phyloP scores from a whole-genome alignment of 2,113 vertebrate species.

The Phoxinus phoxinus region DNA sequence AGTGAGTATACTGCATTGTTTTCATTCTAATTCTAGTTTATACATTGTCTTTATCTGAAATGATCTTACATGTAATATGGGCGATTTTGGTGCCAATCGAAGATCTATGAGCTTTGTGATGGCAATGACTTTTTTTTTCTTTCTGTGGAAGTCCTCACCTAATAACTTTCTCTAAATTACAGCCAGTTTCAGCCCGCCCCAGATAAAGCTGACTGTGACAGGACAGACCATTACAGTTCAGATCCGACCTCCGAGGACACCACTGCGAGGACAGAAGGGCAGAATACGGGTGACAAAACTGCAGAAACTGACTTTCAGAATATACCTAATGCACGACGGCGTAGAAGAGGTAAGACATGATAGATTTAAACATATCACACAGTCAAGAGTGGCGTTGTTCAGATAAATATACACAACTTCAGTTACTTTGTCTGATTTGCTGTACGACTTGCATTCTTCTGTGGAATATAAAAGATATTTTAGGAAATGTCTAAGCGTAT shows the following conservation, averaged over 20 bases:
- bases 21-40: background rate
- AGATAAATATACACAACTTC: background rate
- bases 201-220: slow-evolving; percentile 59
- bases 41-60: background rate
- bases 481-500: background rate
- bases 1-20: slow-evolving; percentile 66
- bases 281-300: slow-evolving; percentile 65
- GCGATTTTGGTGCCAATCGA: background rate
- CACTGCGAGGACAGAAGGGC: slow-evolving; percentile 48
- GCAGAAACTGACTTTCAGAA: slow-evolving; percentile 64
- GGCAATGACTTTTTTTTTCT: background rate
- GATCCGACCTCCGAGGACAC: slow-evolving; percentile 60
- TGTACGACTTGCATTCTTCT: background rate
- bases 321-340: slow-evolving; percentile 63
- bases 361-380: background rate
- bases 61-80: background rate
- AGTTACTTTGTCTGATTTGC: background rate
- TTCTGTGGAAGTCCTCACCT: background rate
- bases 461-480: background rate
- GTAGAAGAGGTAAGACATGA: slow-evolving; percentile 65
- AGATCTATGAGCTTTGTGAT: background rate
- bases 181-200: slow-evolving; percentile 74
- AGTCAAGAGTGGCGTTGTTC: background rate
- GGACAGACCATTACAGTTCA: slow-evolving; percentile 67
- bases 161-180: slow-evolving; percentile 32